These are phyloP conservation scores for Ailuropoda melanoleuca DNA, from an alignment of 2,113 vertebrate species.

Conservation along the genomic window DNA sequence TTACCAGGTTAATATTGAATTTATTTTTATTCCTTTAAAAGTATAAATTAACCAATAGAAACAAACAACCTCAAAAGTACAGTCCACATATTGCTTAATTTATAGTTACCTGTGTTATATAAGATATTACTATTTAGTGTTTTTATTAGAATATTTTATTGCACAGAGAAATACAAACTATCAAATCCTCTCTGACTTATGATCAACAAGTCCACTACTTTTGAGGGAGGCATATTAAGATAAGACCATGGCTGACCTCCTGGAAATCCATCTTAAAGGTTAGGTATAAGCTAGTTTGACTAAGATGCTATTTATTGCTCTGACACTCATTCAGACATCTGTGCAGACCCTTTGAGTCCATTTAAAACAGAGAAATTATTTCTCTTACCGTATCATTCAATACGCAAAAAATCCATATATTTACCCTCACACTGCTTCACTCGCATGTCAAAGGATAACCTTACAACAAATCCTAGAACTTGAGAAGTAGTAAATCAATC, in stretches of 20 bases:
- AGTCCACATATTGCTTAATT: background rate
- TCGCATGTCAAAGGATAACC: constrained; percentile 35
- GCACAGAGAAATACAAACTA: constrained; percentile 1
- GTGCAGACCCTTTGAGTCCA: background rate
- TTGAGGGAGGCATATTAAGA: background rate
- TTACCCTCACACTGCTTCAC: background rate
- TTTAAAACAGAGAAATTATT: constrained; percentile 30
- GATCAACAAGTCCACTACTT: background rate
- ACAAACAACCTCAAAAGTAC: background rate
- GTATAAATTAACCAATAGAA: background rate
- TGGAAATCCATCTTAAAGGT: background rate
- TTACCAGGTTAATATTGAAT: constrained; percentile 36
- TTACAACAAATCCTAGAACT: background rate
- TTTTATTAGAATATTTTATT: constrained; percentile 34
- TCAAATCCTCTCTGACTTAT: background rate
- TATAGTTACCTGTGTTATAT: background rate
- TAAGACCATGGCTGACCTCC: background rate
- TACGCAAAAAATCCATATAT: constrained; percentile 28
- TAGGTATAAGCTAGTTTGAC: background rate
- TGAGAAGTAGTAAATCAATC: background rate
- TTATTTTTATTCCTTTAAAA: constrained; percentile 41
- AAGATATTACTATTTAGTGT: background rate
- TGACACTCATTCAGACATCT: constrained; percentile 10
- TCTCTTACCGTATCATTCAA: constrained; percentile 33
- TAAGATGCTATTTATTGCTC: constrained; percentile 37